Conservation (phyloP, 2,888 invertebrate species). For the Drosophila pseudotalamancana region DNA sequence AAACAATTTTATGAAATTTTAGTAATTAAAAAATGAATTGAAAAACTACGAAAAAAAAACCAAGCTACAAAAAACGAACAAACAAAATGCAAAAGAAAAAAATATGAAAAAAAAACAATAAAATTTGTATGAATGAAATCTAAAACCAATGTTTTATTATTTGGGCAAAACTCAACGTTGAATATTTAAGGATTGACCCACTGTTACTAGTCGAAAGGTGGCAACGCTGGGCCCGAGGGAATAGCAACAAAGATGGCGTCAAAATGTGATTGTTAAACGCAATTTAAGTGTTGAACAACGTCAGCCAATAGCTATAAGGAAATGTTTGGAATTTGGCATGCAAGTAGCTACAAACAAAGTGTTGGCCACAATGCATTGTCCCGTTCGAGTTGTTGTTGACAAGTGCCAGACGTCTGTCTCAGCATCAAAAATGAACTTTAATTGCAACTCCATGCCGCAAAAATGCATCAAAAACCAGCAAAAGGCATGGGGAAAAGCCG, state of each 20-base stretch:
- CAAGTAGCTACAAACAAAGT: constrained; percentile 31
- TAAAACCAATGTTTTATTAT: constrained; percentile 64
- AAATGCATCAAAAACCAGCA: constrained; percentile 24
- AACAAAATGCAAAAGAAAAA: constrained; percentile 71
- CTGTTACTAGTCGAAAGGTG: constrained; percentile 6
- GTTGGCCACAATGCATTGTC: not conserved
- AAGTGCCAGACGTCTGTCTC: constrained; percentile 5
- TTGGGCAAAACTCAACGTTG: too few relatives aligned
- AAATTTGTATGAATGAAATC: constrained; percentile 83
- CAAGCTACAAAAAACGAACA: constrained; percentile 58
- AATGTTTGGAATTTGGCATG: constrained; percentile 4
- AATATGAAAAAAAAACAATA: constrained; percentile 74
- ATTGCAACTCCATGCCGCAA: constrained; percentile 39
- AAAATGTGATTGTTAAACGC: not conserved
- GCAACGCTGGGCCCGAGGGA: constrained; percentile 1
- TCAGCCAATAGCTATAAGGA: constrained; percentile 19
- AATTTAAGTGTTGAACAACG: constrained; percentile 9
- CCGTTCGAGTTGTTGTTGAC: not conserved
- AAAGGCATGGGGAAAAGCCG: constrained; percentile 3
- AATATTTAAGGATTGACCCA: too few relatives aligned
- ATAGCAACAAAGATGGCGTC: not conserved
- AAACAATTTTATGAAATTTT: constrained; percentile 82
- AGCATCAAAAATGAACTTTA: constrained; percentile 50
- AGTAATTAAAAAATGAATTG: constrained; percentile 78
- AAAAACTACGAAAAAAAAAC: constrained; percentile 63